Evolutionary conservation across 1,140 invertebrate species (phyloP), one percentile per base, ranked within the genome.

Genomic region (Lysiphlebus fabarum): DNA sequence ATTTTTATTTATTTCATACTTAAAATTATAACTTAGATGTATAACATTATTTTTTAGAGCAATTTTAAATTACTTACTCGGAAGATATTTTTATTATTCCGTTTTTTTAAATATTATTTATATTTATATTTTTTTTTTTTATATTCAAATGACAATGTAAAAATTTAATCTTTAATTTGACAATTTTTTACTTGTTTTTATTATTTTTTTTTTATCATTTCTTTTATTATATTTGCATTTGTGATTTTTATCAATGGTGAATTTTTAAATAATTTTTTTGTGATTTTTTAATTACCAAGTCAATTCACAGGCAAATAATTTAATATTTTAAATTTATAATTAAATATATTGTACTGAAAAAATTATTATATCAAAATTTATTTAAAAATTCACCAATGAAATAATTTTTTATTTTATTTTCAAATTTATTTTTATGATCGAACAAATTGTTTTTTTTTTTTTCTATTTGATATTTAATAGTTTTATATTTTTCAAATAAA

Each of bases 21-120:
- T 63, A 63, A 49, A 59, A 59, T 44, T 54, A 60, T 55, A 60
- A 51, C 53, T 58, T 59, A 63, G 54, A 49, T 45, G 47, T 59
- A 44, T 49, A 57, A 51, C 54, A 38, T 63, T 50, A 38, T 63
- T 59, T 63, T 41, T 54, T 38, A 57, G 45, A 56, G 54, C 59
- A 17, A 17, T 17, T 17, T 17, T 17, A 17, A 17, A 17, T 17
- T 17, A 3, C 17, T 17, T 3, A 17, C 17, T 17, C 17, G 17
- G 17, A 17, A 3, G 3, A 17, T 17, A 17, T 17, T 17, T 17
- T 17, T 3, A 17, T 1, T 17, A 17, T 17, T 17, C 17, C 17
- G 17, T 17, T 17, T 17, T 17, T 17, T n/a, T n/a, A n/a, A 17
- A 17, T 17, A 17, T 17, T 17, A 1, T 17, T 17, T 3, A 17